A percentile compares a stretch with the other conserved stretches of the same genome.
These are phyloP conservation scores for Syngnathus scovelli DNA, from an alignment of 2,113 vertebrate genomes.

Conservation along the genomic window DNA sequence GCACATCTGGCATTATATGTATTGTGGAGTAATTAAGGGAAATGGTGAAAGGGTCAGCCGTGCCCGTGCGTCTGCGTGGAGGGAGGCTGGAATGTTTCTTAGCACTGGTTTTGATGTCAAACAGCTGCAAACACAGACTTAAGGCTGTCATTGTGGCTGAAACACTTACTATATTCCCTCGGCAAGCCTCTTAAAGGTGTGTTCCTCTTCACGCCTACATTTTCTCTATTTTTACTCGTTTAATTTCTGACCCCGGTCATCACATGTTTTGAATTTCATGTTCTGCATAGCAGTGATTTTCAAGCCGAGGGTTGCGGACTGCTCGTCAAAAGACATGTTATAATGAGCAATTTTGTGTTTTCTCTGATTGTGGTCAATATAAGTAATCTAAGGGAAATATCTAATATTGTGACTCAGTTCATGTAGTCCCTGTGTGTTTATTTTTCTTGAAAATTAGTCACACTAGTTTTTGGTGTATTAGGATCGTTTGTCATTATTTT, in stretches of 20 bases:
- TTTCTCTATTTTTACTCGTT: background rate
- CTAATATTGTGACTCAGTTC: too few relatives aligned
- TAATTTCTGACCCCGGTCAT: constrained; percentile 8
- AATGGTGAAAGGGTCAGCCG: constrained; percentile 48
- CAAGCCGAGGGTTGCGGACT: background rate
- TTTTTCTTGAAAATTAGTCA: too few relatives aligned
- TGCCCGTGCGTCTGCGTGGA: background rate
- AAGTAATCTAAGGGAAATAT: too few relatives aligned
- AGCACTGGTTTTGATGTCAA: constrained; percentile 23
- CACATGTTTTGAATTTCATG: constrained; percentile 3
- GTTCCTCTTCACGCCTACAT: background rate
- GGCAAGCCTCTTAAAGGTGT: background rate
- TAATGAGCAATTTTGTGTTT: background rate
- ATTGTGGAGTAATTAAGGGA: constrained; percentile 49
- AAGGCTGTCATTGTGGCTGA: constrained; percentile 16
- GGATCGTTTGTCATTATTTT: too few relatives aligned
- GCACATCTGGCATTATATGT: constrained; percentile 52
- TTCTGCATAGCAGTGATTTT: background rate
- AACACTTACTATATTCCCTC: background rate
- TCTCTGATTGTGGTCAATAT: background rate
- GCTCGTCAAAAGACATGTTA: too few relatives aligned
- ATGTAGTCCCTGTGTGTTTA: too few relatives aligned
- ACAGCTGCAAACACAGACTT: constrained; percentile 29
- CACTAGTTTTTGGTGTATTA: too few relatives aligned
- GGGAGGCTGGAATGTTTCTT: constrained; percentile 3